Conservation (phyloP, 1,140 invertebrate genomes). For the Drosophila mayri region DNA sequence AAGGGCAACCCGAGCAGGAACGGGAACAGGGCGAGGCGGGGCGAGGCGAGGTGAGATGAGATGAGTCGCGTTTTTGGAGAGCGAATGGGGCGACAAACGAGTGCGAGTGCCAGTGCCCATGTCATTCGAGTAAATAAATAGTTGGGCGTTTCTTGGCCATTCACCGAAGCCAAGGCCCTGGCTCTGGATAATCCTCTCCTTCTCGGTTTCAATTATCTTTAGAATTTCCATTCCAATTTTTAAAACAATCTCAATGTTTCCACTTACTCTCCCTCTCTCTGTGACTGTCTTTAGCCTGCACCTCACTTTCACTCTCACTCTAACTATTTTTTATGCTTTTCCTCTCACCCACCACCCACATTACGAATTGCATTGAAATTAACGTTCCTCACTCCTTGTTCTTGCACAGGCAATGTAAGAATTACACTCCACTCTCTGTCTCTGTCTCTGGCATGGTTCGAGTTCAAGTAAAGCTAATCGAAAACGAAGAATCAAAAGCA, state of each 20-base stretch:
- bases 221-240: constrained; percentile 15
- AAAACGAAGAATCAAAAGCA: constrained; percentile 19
- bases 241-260: constrained; percentile 46
- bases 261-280: constrained; percentile 14
- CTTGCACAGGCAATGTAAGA: constrained; percentile 47
- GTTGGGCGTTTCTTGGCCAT: constrained; percentile 65
- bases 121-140: constrained; percentile 66
- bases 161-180: constrained; percentile 22
- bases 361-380: constrained; percentile 26
- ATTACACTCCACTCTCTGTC: constrained; percentile 28
- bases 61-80: constrained; percentile 49
- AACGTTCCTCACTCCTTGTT: constrained; percentile 37
- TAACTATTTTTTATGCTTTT: constrained; percentile 24
- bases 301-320: constrained; percentile 45
- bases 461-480: constrained; percentile 25
- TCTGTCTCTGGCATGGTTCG: constrained; percentile 50
- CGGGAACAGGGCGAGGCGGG: constrained; percentile 10
- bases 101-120: constrained; percentile 25
- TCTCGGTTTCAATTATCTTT: constrained; percentile 23
- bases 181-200: constrained; percentile 23
- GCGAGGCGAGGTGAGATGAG: constrained; percentile 15
- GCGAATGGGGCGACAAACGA: constrained; percentile 50
- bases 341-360: constrained; percentile 31
- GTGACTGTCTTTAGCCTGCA: constrained; percentile 45
- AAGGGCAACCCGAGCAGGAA: constrained; percentile 44